phyloP scores from a whole-genome alignment of 2,113 vertebrate species.

The Myrmecobius fasciatus region DNA sequence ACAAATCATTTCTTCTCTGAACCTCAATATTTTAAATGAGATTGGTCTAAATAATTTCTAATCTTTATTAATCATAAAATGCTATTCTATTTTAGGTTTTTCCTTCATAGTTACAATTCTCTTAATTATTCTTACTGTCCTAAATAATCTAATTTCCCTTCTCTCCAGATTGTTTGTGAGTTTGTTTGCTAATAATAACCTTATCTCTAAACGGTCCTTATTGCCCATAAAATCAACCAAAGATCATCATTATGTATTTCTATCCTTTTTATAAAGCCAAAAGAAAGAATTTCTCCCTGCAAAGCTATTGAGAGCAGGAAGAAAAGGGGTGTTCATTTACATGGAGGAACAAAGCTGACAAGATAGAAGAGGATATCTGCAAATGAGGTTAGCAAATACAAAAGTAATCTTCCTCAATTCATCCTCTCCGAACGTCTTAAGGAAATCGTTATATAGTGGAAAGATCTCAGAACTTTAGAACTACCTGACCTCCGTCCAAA shows the following conservation, averaged over 20 bases:
- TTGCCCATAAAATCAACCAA: neutral
- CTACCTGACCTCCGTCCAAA: neutral
- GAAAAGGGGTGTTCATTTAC: neutral
- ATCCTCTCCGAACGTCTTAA: neutral
- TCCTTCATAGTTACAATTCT: neutral
- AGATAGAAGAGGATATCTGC: neutral
- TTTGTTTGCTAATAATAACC: neutral
- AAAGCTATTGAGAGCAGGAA: neutral
- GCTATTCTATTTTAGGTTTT: neutral
- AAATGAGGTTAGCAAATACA: neutral
- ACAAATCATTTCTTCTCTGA: neutral
- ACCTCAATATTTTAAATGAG: neutral
- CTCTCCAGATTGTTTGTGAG: neutral
- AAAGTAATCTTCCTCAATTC: neutral
- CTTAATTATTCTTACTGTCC: neutral
- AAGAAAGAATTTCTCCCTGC: neutral
- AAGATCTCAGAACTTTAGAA: neutral
- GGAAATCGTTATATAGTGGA: neutral
- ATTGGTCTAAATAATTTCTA: neutral
- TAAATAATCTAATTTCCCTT: neutral
- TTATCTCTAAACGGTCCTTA: neutral
- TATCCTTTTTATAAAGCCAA: neutral
- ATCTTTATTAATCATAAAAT: neutral
- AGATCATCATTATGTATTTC: neutral
- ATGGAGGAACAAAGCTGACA: neutral